phyloP scores from a whole-genome alignment of 2,113 vertebrate genomes.

The Halichoerus grypus region DNA sequence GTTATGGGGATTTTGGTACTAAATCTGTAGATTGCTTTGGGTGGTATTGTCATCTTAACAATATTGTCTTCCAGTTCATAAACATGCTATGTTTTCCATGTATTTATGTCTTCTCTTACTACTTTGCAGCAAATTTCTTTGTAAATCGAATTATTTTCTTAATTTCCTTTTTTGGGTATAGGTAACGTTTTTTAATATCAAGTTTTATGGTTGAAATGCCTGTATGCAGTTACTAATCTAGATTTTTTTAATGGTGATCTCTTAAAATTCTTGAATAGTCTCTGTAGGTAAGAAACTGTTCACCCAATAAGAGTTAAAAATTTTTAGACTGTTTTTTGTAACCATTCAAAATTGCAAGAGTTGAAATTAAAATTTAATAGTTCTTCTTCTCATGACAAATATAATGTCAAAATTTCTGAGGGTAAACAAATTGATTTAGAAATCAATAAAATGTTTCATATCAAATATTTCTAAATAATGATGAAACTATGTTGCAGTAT shows the following conservation, averaged over 20 bases:
- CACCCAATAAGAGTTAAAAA: background rate
- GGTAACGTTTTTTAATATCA: background rate
- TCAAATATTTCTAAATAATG: slow-evolving; percentile 19
- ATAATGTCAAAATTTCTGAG: slow-evolving; percentile 9
- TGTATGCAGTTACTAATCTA: background rate
- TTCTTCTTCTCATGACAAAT: slow-evolving; percentile 9
- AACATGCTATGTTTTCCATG: background rate
- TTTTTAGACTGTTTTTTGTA: background rate
- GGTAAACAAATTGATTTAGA: background rate
- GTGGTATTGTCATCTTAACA: background rate
- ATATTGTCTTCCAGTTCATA: background rate
- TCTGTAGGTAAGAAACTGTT: background rate
- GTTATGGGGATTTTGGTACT: background rate
- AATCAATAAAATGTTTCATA: background rate
- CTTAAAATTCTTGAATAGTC: background rate
- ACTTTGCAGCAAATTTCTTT: background rate
- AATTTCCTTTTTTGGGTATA: background rate
- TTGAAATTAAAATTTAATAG: slow-evolving; percentile 1
- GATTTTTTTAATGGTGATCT: slow-evolving; percentile 1
- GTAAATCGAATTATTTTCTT: slow-evolving; percentile 16
- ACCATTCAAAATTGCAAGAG: background rate
- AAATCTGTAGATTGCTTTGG: background rate
- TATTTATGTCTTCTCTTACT: slow-evolving; percentile 24
- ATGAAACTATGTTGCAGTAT: background rate
- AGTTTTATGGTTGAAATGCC: background rate